phyloP scores from a whole-genome alignment of 2,888 invertebrate species.

The Tuberolachnus salignus region DNA sequence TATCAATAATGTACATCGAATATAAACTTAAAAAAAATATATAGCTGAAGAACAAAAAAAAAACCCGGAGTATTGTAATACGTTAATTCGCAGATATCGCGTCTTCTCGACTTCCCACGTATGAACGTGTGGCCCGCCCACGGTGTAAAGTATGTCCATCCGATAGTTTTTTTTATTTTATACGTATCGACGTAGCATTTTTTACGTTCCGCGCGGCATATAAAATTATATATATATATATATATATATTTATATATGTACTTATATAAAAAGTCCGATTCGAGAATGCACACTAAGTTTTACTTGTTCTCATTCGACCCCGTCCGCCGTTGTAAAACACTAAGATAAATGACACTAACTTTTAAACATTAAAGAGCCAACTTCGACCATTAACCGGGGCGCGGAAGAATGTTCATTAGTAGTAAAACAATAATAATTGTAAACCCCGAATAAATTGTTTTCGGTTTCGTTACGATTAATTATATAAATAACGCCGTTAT shows the following conservation, averaged over 20 bases:
- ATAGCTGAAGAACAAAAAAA: too few species aligned
- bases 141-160: too few species aligned
- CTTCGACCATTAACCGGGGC: slow-evolving; percentile 50
- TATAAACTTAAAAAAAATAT: too few species aligned
- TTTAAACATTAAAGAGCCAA: slow-evolving; percentile 54
- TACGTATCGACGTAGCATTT: not conserved
- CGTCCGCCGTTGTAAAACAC: slow-evolving; percentile 42
- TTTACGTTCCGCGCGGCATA: not conserved
- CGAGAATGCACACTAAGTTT: slow-evolving; percentile 37
- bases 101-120: too few species aligned
- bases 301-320: slow-evolving; percentile 42
- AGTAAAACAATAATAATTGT: slow-evolving; percentile 56
- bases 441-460: slow-evolving; percentile 55
- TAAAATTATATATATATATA: too few species aligned
- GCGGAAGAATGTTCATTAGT: slow-evolving; percentile 54
- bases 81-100: too few species aligned
- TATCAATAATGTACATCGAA: too few species aligned
- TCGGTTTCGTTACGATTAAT: slow-evolving; percentile 52
- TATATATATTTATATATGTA: too few species aligned
- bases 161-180: not conserved
- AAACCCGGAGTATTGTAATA: too few species aligned
- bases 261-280: slow-evolving; percentile 1
- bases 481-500: slow-evolving; percentile 47
- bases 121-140: too few species aligned
- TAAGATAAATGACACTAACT: slow-evolving; percentile 53